Evolutionary conservation across 2,113 vertebrate genomes (phyloP), one percentile per base, ranked within the genome.

Genomic region (Leptodactylus fuscus): DNA sequence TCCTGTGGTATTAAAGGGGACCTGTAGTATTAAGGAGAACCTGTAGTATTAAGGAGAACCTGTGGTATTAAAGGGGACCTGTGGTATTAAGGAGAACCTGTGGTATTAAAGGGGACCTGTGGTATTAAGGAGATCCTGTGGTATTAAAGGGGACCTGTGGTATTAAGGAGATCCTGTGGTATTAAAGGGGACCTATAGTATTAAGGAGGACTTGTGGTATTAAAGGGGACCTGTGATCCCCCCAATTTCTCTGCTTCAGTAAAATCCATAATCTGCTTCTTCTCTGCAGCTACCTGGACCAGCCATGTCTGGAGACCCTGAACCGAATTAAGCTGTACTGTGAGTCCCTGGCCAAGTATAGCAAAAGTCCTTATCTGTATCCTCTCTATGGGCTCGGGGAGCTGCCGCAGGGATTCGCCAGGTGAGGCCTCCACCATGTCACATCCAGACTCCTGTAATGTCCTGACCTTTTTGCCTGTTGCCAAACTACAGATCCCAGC

Each of bases 271-370:
- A 18, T 49, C 8, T 76, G 24, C 67, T 65, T 62, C 34, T 41
- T 48, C 62, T n/a, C 24, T n/a, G 36, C 90, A 97, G 97, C 82
- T 97, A 97, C 89, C 91, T 97, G 81, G 97, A 97, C 60, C 92
- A 94, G 87, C 95, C 95, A 15, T 97, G 96, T 90, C 89, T 96
- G 82, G 96, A 97, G 86, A 96, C 96, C n/a, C 93, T 97, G 87
- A 96, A 96, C 83, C 96, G 96, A 38, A 97, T 97, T 89, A 97
- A 97, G 87, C 91, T 97, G 83, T 97, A 97, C 89, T 97, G 96
- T 12, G 97, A 97, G 87, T 97, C 96, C 0, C 90, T 97, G 93
- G 95, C 96, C 7, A 96, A 96, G 18, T 97, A 97, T 29, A 96
- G 96, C 44, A 97, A 97, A 90, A 97, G 97, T 89, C 96, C 97